Evolutionary conservation across 2,888 invertebrate species (phyloP).

Genomic region (Amphipoea oculea): DNA sequence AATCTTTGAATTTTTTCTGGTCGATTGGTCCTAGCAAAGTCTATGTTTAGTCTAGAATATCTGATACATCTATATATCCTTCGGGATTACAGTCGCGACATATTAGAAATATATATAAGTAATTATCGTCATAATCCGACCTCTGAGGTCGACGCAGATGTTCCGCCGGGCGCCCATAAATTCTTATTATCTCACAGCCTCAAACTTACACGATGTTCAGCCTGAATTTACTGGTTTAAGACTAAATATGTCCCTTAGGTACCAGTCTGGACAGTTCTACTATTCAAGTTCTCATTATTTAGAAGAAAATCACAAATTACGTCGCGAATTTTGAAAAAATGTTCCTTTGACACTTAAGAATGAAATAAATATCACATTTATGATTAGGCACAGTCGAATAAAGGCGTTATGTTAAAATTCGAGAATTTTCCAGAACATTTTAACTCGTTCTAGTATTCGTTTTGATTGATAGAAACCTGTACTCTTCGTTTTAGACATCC

Average conservation of each 20-base stretch:
- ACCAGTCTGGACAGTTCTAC: constrained; percentile 4
- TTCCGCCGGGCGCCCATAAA: constrained; percentile 45
- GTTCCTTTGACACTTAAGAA: constrained; percentile 8
- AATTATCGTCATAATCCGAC: constrained; percentile 51
- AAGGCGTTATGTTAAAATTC: constrained; percentile 7
- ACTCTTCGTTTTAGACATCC: not conserved
- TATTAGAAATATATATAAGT: constrained; percentile 44
- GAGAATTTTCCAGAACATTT: constrained; percentile 1
- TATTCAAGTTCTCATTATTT: constrained; percentile 17
- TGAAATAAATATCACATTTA: constrained; percentile 18
- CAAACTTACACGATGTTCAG: constrained; percentile 18
- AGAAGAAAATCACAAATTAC: constrained; percentile 20
- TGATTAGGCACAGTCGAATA: not conserved
- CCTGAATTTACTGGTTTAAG: constrained; percentile 40
- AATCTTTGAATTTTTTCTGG: not conserved
- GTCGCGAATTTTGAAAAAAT: not conserved
- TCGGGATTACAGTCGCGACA: constrained; percentile 4
- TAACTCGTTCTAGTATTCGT: not conserved
- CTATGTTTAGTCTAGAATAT: not conserved
- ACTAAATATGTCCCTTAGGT: constrained; percentile 43
- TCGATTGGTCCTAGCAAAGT: not conserved
- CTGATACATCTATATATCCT: not conserved
- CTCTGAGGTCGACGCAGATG: constrained; percentile 41
- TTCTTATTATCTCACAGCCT: constrained; percentile 46
- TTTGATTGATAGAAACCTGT: not conserved